phyloP scores from a whole-genome alignment of 2,888 invertebrate species.

The Petrolisthes manimaculis region DNA sequence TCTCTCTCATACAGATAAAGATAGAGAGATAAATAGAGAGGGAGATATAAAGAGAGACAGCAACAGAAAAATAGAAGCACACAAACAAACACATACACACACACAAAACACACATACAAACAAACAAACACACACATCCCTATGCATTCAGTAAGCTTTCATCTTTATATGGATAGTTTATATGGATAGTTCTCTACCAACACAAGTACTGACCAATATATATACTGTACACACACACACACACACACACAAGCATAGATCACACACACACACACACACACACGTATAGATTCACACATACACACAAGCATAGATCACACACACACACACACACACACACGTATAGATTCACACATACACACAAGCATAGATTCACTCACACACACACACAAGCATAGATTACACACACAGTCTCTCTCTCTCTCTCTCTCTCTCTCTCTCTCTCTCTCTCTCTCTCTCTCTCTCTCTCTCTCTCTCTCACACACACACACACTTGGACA shows the following conservation, averaged over 20 bases:
- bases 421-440: constrained; percentile 1
- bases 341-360: not conserved
- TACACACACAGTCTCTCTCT: constrained; percentile 14
- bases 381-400: constrained; percentile 1
- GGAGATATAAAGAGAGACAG: constrained; percentile 10
- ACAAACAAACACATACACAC: too few species aligned
- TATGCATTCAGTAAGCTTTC: too few species aligned
- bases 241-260: not conserved
- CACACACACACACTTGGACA: constrained; percentile 30
- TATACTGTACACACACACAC: not conserved
- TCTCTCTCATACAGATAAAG: too few species aligned
- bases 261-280: not conserved
- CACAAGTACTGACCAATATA: not conserved
- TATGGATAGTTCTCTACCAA: too few species aligned
- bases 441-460: too few species aligned
- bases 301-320: too few species aligned
- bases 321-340: too few species aligned
- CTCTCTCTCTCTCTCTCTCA: too few species aligned
- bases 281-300: not conserved
- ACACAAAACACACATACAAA: not conserved
- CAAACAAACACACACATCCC: not conserved
- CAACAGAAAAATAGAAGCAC: not conserved
- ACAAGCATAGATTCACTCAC: not conserved
- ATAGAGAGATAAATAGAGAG: too few species aligned
- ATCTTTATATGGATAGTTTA: too few species aligned